A percentile compares a stretch with the other conserved stretches of the same genome.
These are phyloP conservation scores for Sturmia bella DNA, from an alignment of 2,888 invertebrate genomes.

Conservation along the genomic window DNA sequence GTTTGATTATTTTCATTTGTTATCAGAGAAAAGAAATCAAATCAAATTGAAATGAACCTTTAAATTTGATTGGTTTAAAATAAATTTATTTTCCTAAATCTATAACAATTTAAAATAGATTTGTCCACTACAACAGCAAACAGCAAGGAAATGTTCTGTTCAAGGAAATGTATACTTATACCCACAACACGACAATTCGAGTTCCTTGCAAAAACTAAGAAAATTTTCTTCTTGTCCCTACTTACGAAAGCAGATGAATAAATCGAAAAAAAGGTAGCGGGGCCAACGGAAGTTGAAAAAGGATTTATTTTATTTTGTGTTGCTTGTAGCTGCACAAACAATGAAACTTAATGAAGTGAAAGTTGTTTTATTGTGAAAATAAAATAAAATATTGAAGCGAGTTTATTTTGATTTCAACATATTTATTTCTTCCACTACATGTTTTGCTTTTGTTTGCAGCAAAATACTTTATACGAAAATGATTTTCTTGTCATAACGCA, in stretches of 20 bases:
- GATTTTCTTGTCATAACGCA: constrained; percentile 54
- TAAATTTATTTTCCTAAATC: constrained; percentile 21
- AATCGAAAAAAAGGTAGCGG: background rate
- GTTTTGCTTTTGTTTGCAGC: constrained; percentile 5
- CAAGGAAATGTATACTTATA: constrained; percentile 23
- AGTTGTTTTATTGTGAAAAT: constrained; percentile 58
- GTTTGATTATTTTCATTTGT: background rate
- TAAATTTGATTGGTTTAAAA: constrained; percentile 26
- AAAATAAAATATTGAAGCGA: constrained; percentile 51
- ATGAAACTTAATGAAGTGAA: constrained; percentile 63
- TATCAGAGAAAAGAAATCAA: background rate
- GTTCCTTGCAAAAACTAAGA: constrained; percentile 37
- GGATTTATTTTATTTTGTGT: constrained; percentile 55
- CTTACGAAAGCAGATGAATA: background rate
- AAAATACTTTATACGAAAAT: constrained; percentile 26
- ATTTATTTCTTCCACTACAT: background rate
- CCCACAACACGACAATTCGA: constrained; percentile 31
- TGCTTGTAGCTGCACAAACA: constrained; percentile 47
- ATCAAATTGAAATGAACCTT: constrained; percentile 25
- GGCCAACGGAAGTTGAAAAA: constrained; percentile 15
- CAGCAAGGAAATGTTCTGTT: background rate
- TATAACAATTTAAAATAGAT: constrained; percentile 34
- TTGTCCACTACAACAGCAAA: constrained; percentile 22
- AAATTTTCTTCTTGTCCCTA: constrained; percentile 20
- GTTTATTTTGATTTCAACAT: constrained; percentile 55